Evolutionary conservation across 2,888 invertebrate species (phyloP).

Genomic region (Autographa pulchrina): DNA sequence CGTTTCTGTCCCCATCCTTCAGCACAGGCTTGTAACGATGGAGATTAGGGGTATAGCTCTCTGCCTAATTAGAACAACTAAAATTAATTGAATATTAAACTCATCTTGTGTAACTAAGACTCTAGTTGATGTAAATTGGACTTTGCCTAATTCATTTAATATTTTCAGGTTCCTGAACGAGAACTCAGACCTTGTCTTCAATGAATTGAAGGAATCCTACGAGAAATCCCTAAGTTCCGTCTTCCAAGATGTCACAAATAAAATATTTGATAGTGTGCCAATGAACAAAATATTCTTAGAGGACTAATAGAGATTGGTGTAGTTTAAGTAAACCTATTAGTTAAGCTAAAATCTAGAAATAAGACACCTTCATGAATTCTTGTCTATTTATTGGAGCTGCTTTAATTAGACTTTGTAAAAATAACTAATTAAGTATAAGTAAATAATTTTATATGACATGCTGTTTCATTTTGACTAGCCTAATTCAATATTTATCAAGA

Average conservation of each 20-base stretch:
- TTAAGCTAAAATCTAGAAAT: slow-evolving; percentile 27
- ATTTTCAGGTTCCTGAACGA: slow-evolving; percentile 90
- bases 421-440: slow-evolving; percentile 36
- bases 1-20: no score
- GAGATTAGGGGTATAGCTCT: no score
- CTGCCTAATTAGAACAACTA: no score
- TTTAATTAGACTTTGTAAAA: slow-evolving; percentile 76
- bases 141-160: neutral
- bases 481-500: neutral
- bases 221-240: slow-evolving; percentile 91
- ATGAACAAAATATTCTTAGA: slow-evolving; percentile 91
- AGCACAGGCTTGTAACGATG: no score
- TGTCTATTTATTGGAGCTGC: slow-evolving; percentile 79
- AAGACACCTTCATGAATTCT: slow-evolving; percentile 41
- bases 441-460: slow-evolving; percentile 38
- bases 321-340: neutral
- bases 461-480: slow-evolving; percentile 48
- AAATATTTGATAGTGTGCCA: slow-evolving; percentile 92
- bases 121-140: no score
- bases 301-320: slow-evolving; percentile 59
- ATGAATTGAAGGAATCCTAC: slow-evolving; percentile 91
- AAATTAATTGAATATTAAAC: neutral
- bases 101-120: neutral
- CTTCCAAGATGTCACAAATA: slow-evolving; percentile 91
- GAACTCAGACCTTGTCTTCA: slow-evolving; percentile 91